Evolutionary conservation across 2,797 vertebrate genomes (phyloP).

Genomic region (Tolypeutes matacus): DNA sequence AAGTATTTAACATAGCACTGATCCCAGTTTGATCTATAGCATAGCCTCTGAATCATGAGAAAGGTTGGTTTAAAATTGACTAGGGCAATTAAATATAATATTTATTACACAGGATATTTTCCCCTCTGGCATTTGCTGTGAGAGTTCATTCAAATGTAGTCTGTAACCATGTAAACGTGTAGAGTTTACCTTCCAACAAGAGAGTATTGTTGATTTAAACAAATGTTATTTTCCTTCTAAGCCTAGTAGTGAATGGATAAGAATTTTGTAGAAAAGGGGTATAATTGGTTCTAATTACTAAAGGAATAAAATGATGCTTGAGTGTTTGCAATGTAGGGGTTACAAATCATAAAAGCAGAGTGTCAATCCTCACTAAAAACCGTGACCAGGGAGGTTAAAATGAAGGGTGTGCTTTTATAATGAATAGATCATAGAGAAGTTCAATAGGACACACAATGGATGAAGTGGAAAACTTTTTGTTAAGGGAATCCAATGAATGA

Average conservation of each 20-base stretch:
- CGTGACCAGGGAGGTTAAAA: neutral
- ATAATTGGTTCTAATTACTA: neutral
- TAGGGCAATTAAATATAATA: neutral
- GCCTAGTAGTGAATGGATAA: neutral
- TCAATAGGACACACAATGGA: neutral
- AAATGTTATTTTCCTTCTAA: neutral
- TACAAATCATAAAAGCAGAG: neutral
- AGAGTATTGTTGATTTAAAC: constrained; percentile 49
- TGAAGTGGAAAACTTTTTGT: neutral
- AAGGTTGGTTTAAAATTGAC: neutral
- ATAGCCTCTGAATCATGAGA: neutral
- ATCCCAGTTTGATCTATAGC: neutral
- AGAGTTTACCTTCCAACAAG: neutral
- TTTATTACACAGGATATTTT: neutral
- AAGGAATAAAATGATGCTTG: neutral
- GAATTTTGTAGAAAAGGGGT: neutral
- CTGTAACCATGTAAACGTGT: neutral
- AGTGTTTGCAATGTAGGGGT: neutral
- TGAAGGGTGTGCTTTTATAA: neutral
- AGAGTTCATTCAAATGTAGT: constrained; percentile 34
- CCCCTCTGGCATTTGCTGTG: neutral
- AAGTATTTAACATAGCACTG: neutral
- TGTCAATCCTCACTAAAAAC: neutral
- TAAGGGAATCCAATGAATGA: neutral
- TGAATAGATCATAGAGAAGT: neutral